Evolutionary conservation across 1,140 invertebrate genomes (phyloP).

Genomic region (Aethina tumida): DNA sequence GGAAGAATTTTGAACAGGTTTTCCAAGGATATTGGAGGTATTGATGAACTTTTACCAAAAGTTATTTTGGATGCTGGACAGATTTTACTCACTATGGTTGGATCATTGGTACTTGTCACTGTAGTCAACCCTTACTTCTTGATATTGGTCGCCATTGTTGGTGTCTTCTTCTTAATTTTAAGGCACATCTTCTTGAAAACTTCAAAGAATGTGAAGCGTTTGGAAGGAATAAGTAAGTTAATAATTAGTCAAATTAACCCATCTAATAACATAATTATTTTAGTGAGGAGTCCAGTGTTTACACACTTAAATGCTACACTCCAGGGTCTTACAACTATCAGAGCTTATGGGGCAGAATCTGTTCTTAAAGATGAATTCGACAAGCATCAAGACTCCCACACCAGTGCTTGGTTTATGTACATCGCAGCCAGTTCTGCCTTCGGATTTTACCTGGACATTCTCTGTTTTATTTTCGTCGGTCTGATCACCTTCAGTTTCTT

Average conservation of each 20-base stretch:
- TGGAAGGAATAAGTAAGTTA: conserved; percentile 51
- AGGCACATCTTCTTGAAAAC: conserved; percentile 50
- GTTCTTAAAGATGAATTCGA: conserved; percentile 66
- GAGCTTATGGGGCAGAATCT: conserved; percentile 57
- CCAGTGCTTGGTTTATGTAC: conserved; percentile 57
- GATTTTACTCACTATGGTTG: conserved; percentile 30
- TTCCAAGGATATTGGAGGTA: conserved; percentile 43
- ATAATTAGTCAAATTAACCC: neutral
- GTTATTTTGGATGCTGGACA: conserved; percentile 54
- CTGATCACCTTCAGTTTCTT: conserved; percentile 29
- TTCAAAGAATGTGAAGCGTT: conserved; percentile 53
- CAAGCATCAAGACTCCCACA: conserved; percentile 50
- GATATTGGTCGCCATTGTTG: conserved; percentile 46
- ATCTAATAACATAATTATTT: conserved; percentile 15
- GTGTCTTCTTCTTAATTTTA: conserved; percentile 44
- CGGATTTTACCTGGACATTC: conserved; percentile 25
- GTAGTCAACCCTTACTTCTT: conserved; percentile 52
- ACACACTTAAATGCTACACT: conserved; percentile 70
- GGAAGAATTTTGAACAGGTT: conserved; percentile 40
- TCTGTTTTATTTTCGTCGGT: conserved; percentile 23
- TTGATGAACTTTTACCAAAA: conserved; percentile 57
- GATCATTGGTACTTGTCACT: conserved; percentile 45
- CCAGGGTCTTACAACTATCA: conserved; percentile 69
- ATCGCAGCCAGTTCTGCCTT: conserved; percentile 25
- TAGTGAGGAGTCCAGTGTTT: conserved; percentile 71